These are phyloP conservation scores for Sander lucioperca DNA, from an alignment of 2,113 vertebrate genomes.

Conservation along the genomic window DNA sequence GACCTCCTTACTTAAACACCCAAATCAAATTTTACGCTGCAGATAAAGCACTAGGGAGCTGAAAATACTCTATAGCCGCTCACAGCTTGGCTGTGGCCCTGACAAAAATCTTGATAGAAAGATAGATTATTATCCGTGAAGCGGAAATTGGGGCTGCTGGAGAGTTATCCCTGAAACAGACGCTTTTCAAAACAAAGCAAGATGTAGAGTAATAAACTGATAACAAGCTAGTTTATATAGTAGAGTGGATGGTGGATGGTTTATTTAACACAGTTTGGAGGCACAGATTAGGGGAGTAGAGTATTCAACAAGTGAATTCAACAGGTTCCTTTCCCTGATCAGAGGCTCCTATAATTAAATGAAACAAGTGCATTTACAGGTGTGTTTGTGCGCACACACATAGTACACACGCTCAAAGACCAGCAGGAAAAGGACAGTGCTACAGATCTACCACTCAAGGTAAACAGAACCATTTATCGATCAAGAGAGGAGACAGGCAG, in stretches of 20 bases:
- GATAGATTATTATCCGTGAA: slow-evolving; percentile 70
- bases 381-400: background rate
- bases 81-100: slow-evolving; percentile 67
- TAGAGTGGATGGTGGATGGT: background rate
- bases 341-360: background rate
- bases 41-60: slow-evolving; percentile 78
- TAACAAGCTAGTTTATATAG: slow-evolving; percentile 38
- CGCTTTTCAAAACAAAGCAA: slow-evolving; percentile 57
- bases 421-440: slow-evolving; percentile 10
- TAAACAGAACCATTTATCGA: slow-evolving; percentile 61
- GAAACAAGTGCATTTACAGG: slow-evolving; percentile 3
- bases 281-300: background rate
- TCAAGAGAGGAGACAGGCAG: slow-evolving; percentile 64
- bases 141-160: slow-evolving; percentile 63
- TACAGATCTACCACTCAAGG: background rate
- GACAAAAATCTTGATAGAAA: slow-evolving; percentile 73
- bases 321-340: slow-evolving; percentile 54
- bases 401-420: slow-evolving; percentile 1
- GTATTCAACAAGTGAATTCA: slow-evolving; percentile 58
- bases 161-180: slow-evolving; percentile 50
- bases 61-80: slow-evolving; percentile 64
- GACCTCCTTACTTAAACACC: slow-evolving; percentile 82
- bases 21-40: slow-evolving; percentile 84
- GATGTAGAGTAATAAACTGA: slow-evolving; percentile 31
- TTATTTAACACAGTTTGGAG: background rate